phyloP scores from a whole-genome alignment of 2,888 invertebrate genomes.

The Drosophila melanosoma region DNA sequence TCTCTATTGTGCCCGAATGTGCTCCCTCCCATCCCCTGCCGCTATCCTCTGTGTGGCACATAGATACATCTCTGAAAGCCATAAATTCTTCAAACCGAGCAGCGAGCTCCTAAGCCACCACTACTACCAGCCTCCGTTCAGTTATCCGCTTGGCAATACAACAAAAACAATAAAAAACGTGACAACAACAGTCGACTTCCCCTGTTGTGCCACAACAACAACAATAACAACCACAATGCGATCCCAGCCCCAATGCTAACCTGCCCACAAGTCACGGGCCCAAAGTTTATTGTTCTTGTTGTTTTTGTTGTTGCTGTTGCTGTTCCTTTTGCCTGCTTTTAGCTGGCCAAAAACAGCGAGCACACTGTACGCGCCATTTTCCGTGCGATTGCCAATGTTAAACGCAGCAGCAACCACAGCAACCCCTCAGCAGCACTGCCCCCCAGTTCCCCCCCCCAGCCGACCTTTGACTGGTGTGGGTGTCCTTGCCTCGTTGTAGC shows the following conservation, averaged over 20 bases:
- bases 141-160: constrained; percentile 72
- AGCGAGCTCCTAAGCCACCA: constrained; percentile 67
- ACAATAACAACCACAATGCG: constrained; percentile 10
- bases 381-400: constrained; percentile 78
- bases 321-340: constrained; percentile 41
- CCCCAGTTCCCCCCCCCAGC: constrained; percentile 1
- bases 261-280: constrained; percentile 72
- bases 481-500: constrained; percentile 67
- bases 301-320: constrained; percentile 29
- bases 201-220: constrained; percentile 61
- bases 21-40: background rate
- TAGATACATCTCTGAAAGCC: constrained; percentile 80
- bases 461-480: constrained; percentile 43
- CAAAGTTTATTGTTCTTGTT: constrained; percentile 50
- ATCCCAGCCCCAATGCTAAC: constrained; percentile 36
- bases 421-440: constrained; percentile 39
- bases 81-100: constrained; percentile 81
- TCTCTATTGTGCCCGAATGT: constrained; percentile 28
- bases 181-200: constrained; percentile 50
- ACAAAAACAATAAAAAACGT: constrained; percentile 78
- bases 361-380: constrained; percentile 81
- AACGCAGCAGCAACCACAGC: constrained; percentile 67
- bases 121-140: constrained; percentile 16
- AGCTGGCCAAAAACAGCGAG: constrained; percentile 62
- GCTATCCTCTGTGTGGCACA: constrained; percentile 36